Conservation (phyloP, 2,797 vertebrate species). For the Anas bahamensis region DNA sequence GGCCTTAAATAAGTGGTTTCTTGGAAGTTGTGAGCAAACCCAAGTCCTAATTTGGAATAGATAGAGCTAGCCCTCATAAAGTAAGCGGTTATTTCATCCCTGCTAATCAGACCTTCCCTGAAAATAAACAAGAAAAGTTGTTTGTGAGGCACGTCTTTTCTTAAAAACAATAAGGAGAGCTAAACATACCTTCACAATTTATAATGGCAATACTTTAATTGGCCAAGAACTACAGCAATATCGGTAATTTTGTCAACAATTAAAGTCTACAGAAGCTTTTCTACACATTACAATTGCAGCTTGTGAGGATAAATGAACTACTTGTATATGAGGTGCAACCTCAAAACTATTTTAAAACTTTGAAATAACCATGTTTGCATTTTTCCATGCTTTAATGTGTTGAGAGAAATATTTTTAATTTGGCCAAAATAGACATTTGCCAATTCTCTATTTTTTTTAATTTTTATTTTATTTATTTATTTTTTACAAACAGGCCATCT, state of each 20-base stretch:
- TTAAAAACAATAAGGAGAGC: neutral
- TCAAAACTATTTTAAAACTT: neutral
- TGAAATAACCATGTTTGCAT: neutral
- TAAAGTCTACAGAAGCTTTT: neutral
- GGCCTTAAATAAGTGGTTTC: constrained; percentile 96
- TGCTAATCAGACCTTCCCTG: constrained; percentile 93
- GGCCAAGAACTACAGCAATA: neutral
- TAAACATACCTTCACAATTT: neutral
- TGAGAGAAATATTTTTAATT: neutral
- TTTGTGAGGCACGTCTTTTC: neutral
- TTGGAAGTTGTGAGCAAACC: constrained; percentile 96
- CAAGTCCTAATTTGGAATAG: constrained; percentile 94
- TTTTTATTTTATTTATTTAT: too few relatives aligned
- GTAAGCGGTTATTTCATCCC: constrained; percentile 95
- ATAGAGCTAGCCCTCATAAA: constrained; percentile 96
- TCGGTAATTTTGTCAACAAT: neutral
- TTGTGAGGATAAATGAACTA: neutral
- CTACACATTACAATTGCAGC: neutral
- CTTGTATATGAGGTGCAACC: neutral
- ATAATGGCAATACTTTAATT: neutral
- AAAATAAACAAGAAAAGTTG: constrained; percentile 11
- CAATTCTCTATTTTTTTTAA: neutral
- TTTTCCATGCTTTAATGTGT: neutral
- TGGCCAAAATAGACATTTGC: neutral
- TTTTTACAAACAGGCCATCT: neutral